These are phyloP conservation scores for Oopsacas minuta DNA, from an alignment of 37 sponge, comb jelly and placozoan species.

Conservation along the genomic window DNA sequence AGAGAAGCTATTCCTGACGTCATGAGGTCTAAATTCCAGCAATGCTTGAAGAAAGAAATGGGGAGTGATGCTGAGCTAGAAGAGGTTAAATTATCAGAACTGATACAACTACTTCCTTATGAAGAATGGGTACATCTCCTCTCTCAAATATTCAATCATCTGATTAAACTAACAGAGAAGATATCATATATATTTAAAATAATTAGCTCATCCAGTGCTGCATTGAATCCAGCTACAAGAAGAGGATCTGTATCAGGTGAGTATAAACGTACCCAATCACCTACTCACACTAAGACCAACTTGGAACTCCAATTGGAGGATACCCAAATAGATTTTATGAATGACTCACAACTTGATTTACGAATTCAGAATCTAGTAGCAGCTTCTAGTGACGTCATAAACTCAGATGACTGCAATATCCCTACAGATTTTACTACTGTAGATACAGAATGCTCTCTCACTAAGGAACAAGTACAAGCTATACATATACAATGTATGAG, in stretches of 20 bases:
- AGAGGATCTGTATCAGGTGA: no score
- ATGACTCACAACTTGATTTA: not conserved
- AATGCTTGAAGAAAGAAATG: not conserved
- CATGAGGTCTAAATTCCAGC: not conserved
- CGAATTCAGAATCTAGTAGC: not conserved
- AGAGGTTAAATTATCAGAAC: not conserved
- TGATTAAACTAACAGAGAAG: not conserved
- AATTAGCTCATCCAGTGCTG: not conserved
- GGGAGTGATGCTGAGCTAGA: not conserved
- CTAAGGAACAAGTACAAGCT: not conserved
- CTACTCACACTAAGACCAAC: not conserved
- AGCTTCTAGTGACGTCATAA: constrained; percentile 10
- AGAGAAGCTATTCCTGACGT: constrained; percentile 25
- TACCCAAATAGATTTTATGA: not conserved
- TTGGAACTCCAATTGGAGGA: not conserved
- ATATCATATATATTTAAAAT: not conserved
- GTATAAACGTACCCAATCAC: not conserved
- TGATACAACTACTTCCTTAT: not conserved
- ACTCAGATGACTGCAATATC: no score
- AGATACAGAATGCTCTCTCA: constrained; percentile 16
- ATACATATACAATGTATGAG: constrained; percentile 21
- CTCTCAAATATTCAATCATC: not conserved
- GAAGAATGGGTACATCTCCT: not conserved
- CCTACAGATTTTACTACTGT: not conserved
- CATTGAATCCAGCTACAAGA: not conserved